A percentile compares a stretch with the other conserved stretches of the same genome.
These are phyloP conservation scores for Myiozetetes cayanensis DNA, from an alignment of 2,113 vertebrate species.

Conservation along the genomic window DNA sequence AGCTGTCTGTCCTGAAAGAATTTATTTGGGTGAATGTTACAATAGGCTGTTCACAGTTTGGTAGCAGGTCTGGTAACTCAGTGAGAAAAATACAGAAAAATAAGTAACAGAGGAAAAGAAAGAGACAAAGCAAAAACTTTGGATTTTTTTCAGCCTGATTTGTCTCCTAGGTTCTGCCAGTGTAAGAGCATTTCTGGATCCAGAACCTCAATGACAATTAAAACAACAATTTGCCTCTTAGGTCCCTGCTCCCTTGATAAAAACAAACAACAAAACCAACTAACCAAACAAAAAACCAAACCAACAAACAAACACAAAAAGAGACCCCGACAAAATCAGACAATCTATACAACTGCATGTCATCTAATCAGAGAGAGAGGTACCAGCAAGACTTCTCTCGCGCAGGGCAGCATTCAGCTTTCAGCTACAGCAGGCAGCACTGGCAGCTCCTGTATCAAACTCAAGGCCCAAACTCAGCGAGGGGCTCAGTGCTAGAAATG, in stretches of 20 bases:
- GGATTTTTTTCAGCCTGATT: not conserved
- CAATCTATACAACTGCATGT: not conserved
- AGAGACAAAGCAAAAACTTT: not conserved
- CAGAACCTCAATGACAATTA: not conserved
- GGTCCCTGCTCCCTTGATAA: not conserved
- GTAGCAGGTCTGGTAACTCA: not conserved
- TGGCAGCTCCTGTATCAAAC: not conserved
- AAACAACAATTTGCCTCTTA: not conserved
- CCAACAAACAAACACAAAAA: not conserved
- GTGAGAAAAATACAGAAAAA: not conserved
- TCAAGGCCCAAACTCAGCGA: not conserved
- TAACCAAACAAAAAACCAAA: not conserved
- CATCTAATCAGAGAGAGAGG: not conserved
- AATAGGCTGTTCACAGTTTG: not conserved
- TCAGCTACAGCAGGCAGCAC: not conserved
- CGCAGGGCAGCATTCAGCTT: not conserved
- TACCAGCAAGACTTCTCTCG: not conserved
- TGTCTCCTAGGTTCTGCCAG: not conserved
- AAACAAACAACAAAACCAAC: not conserved
- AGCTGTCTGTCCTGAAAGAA: not conserved
- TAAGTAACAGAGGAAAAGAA: not conserved
- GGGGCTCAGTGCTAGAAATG: fast-evolving
- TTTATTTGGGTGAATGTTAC: not conserved
- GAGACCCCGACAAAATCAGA: fast-evolving
- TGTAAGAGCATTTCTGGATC: not conserved